Conservation (phyloP, 2,797 vertebrate species). For the Cheirogaleus major region DNA sequence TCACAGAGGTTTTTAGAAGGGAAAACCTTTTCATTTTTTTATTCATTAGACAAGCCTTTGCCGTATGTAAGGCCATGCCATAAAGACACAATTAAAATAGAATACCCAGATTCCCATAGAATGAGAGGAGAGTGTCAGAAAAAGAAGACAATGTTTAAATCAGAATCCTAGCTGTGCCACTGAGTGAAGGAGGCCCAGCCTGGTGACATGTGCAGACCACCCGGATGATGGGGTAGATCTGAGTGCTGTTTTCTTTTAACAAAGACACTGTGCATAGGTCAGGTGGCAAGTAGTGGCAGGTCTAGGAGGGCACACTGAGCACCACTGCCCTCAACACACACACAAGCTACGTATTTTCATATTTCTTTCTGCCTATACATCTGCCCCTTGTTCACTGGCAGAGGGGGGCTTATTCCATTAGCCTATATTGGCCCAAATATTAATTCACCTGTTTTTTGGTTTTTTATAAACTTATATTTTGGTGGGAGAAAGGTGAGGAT, state of each 20-base stretch:
- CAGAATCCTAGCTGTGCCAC: background rate
- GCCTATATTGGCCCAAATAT: background rate
- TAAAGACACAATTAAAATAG: constrained; percentile 65
- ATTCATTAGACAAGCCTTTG: constrained; percentile 63
- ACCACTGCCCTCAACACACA: background rate
- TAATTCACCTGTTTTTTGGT: background rate
- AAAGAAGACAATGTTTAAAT: background rate
- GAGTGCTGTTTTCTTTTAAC: background rate
- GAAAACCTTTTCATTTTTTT: constrained; percentile 57
- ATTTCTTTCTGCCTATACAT: background rate
- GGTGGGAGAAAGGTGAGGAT: background rate
- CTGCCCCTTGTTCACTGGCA: background rate
- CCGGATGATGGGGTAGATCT: background rate
- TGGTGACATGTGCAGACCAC: background rate
- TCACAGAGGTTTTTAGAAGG: constrained; percentile 55
- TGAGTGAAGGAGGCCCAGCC: background rate
- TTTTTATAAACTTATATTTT: background rate
- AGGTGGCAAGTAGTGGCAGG: background rate
- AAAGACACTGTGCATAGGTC: background rate
- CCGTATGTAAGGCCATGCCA: constrained; percentile 43
- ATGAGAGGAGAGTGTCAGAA: background rate
- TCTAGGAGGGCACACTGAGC: background rate
- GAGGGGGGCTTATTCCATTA: background rate
- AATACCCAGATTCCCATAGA: background rate
- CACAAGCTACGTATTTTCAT: background rate